Base-by-base conservation (phyloP, 2,888 invertebrate species). In the Cecidostiba fungosa region DNA sequence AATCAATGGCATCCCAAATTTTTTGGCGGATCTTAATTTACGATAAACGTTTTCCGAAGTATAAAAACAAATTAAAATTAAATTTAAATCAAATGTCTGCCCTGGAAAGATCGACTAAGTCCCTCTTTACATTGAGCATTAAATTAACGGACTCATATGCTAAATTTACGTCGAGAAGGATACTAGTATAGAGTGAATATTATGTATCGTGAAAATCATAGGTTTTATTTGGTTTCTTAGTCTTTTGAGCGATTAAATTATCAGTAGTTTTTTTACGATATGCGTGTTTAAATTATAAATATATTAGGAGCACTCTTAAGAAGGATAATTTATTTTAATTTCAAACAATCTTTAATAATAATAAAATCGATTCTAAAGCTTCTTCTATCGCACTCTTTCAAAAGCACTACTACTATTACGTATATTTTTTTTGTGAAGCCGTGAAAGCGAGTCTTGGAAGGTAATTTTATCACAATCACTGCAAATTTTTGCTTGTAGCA, bases 311-410 rank as follows among this genome's bases (percentile, higher is more conserved):
- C 87, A 85, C 83, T 87, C 85, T 80, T 85, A 80, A 81, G 19
- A n/a, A 73, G 47, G 36, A 26, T 78, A 23, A 78, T 77, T 26
- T 12, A 70, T 70, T 81, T 78, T 12, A 84, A 69, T 85, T 85
- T 77, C 82, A 77, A 87, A 87, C 73, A 77, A 86, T 84, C 69
- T 74, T 81, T 47, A 78, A 74, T 77, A 86, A 81, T 81, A 78
- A 84, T 78, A 36, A 74, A 70, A 32, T 54, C 74, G 84, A 82
- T 84, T 87, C 85, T 82, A 62, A 85, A 87, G 84, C 85, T 85
- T 87, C 19, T 43, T 82, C 84, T 85, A 86, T 84, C 79, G 81
- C 87, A 87, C 87, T 79, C 87, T 87, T 84, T 87, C 80, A 84
- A 83, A 85, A 87, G 87, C 87, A 87, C 87, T 85, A 70, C 87